Evolutionary conservation across 1,140 invertebrate species (phyloP).

Genomic region (Pristionchus pacificus): DNA sequence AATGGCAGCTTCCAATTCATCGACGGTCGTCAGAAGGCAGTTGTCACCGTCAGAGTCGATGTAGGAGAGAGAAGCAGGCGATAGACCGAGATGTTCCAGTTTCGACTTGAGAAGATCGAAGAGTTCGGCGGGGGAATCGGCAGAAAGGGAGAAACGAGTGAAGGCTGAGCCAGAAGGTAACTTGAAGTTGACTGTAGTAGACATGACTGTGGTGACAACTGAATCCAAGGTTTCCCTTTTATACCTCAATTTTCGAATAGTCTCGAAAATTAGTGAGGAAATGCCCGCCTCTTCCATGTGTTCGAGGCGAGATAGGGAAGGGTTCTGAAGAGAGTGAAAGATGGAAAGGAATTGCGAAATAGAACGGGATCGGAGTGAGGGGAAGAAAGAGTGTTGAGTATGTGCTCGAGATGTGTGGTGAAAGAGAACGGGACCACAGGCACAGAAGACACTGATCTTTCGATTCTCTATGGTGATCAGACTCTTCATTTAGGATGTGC

Average conservation of each 20-base stretch:
- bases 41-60: neutral
- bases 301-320: too few species aligned
- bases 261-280: neutral
- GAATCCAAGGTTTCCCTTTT: neutral
- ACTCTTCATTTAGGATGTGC: too few species aligned
- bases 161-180: neutral
- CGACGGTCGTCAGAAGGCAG: neutral
- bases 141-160: slow-evolving; percentile 1
- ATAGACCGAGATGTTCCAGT: neutral
- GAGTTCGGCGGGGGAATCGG: neutral
- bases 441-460: neutral
- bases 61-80: neutral
- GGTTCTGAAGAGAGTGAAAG: too few species aligned
- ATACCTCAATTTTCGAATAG: neutral
- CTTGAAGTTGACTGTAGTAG: neutral
- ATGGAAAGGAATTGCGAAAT: too few species aligned
- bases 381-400: neutral
- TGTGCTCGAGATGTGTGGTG: neutral
- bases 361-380: neutral
- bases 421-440: neutral
- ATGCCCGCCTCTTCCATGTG: neutral
- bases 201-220: neutral
- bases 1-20: neutral
- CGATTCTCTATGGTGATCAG: too few species aligned
- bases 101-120: neutral